Evolutionary conservation across 1,140 invertebrate genomes (phyloP), one percentile per base, ranked within the genome.

Genomic region (Sweltsa coloradensis): DNA sequence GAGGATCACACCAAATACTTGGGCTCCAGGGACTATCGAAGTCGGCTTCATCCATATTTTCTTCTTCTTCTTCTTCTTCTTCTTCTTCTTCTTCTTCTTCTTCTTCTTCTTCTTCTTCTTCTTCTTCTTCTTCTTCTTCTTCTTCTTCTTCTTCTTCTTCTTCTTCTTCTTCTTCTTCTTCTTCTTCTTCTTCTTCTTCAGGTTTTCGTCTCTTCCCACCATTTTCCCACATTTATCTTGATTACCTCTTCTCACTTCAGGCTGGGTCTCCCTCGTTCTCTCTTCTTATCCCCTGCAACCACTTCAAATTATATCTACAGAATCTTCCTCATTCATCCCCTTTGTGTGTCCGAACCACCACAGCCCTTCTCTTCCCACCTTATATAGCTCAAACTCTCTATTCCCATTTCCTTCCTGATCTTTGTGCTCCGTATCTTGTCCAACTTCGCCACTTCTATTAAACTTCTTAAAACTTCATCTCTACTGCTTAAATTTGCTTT

Each of bases 41-140:
- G n/a, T n/a, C n/a, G 16, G 2, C 3, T 37, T 3, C 2, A 7
- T 13, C 13, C 13, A 7, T 37, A 18, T 13, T 1, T 37, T 36
- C 34, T 36, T 36, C 34, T 36, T 36, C 34, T 11, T 36, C 34
- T 36, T 36, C 34, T 13, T 36, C 34, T 3, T 36, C 34, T 19
- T 36, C 34, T 3, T 36, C 34, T 13, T 36, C 34, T 13, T 36
- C 34, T 13, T 36, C 3, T 13, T 36, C 34, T 3, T 36, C 34
- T 36, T 36, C 3, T 36, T 36, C 3, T 36, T 36, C 34, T 19
- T 13, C 34, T 36, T 36, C 13, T 36, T 36, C 34, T 11, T 36
- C 34, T 11, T 36, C 34, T 19, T 36, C 34, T 36, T 36, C 13
- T 36, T 36, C 3, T 36, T 36, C 3, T 36, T 36, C 34, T 19